Evolutionary conservation across 2,888 invertebrate species (phyloP), one percentile per base, ranked within the genome.

Genomic region (Dione juno): DNA sequence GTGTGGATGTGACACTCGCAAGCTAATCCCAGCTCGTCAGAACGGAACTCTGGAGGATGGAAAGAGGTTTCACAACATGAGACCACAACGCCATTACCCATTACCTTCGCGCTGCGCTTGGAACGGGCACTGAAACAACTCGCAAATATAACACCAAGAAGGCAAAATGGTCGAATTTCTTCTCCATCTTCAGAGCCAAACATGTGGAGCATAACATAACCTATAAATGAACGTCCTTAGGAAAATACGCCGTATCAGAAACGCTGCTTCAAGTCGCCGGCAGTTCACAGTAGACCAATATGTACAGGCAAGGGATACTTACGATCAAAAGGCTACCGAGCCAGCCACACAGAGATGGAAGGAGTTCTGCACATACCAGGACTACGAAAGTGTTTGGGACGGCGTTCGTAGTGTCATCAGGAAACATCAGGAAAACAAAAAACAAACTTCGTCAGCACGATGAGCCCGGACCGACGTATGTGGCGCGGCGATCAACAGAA

Each of bases 381-480:
- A 73, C 0, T 58, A 43, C 19, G 76, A 77, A 21, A 52, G 67
- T 1, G 19, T 74, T 11, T 75, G 75, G 78, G 75, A 77, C 11
- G 76, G 73, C 1, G 71, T 71, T 1, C 75, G 74, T 59, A 70
- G 67, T 8, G 70, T 73, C 6, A 68, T 75, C 0, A 54, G 72
- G 10, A 64, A 8, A 48, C 66, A 1, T 37, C 19, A 11, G 21
- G 21, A 13, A 59, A n/a, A n/a, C n/a, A n/a, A n/a, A n/a, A n/a
- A n/a, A n/a, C n/a, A n/a, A n/a, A n/a, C n/a, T n/a, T n/a, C n/a
- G n/a, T n/a, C n/a, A 37, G 19, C 2, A 40, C 2, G 50, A 1
- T 43, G 71, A 14, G 76, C 8, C 40, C 10, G 1, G 72, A 71
- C 75, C 0, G 75, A 75, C 41, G 71, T 74, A 11, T 74, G 74